Percentiles rank a stretch among this genome's conserved stretches.
Evolutionary conservation across 2,797 vertebrate genomes (phyloP).

Genomic region (Parauchenoglanis ngamensis): DNA sequence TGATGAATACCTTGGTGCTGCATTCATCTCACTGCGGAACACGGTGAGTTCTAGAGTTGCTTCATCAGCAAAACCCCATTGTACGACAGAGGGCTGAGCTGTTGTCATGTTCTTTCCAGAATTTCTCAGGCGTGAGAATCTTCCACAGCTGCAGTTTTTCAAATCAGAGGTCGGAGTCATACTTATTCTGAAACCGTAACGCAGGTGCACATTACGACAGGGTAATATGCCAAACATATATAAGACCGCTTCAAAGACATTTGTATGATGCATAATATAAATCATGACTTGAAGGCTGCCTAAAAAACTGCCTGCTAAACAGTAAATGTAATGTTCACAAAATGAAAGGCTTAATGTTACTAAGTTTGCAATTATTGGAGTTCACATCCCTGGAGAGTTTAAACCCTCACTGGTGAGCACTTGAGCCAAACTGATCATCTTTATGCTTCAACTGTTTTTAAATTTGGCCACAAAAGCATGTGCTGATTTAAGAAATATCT

Average conservation of each 20-base stretch:
- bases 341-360: background rate
- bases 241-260: background rate
- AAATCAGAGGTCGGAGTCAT: background rate
- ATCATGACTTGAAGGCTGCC: background rate
- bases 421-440: background rate
- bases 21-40: constrained; percentile 60
- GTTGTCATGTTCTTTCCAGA: constrained; percentile 39
- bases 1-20: constrained; percentile 59
- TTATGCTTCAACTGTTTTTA: background rate
- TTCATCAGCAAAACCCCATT: constrained; percentile 61
- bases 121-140: constrained; percentile 32
- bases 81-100: constrained; percentile 39
- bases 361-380: background rate
- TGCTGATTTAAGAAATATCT: background rate
- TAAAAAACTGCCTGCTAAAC: background rate
- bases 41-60: constrained; percentile 64
- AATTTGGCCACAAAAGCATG: background rate
- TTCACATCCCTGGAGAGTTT: background rate
- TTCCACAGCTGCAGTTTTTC: constrained; percentile 28
- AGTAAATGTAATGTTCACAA: background rate
- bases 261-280: background rate
- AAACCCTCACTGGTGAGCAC: background rate
- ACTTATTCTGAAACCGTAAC: background rate
- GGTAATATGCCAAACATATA: background rate
- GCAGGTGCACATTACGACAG: background rate